These are phyloP conservation scores for Ammodytes dubius DNA, from an alignment of 2,113 vertebrate genomes.

Conservation along the genomic window DNA sequence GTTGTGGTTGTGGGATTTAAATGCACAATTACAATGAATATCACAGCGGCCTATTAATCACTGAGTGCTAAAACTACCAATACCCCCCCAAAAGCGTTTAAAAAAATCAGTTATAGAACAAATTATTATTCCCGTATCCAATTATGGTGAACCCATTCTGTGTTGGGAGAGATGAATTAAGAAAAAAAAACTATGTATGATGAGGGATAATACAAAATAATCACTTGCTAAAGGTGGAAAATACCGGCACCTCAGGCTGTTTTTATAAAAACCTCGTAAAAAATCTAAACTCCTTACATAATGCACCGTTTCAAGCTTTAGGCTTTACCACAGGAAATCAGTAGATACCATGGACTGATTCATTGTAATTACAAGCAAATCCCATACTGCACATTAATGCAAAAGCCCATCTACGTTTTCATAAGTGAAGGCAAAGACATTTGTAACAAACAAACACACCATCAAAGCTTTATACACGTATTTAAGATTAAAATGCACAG, in stretches of 20 bases:
- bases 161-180: conserved; percentile 22
- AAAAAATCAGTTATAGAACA: conserved; percentile 29
- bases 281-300: conserved; percentile 18
- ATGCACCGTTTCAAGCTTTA: conserved; percentile 27
- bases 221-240: conserved; percentile 39
- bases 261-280: neutral
- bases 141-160: conserved; percentile 64
- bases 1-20: conserved; percentile 19
- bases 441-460: conserved; percentile 16
- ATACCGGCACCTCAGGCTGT: conserved; percentile 34
- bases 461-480: neutral
- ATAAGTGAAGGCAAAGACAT: neutral
- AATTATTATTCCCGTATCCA: conserved; percentile 57
- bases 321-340: conserved; percentile 13
- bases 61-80: conserved; percentile 26
- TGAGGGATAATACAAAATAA: conserved; percentile 32
- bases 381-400: neutral
- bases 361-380: conserved; percentile 6
- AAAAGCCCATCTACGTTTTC: conserved; percentile 5
- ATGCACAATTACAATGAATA: conserved; percentile 35
- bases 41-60: conserved; percentile 56
- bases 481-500: neutral
- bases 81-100: conserved; percentile 44
- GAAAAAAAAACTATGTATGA: conserved; percentile 12
- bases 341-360: conserved; percentile 1